Base-by-base conservation (phyloP, 2,888 invertebrate genomes). In the Campopleginae sp. region DNA sequence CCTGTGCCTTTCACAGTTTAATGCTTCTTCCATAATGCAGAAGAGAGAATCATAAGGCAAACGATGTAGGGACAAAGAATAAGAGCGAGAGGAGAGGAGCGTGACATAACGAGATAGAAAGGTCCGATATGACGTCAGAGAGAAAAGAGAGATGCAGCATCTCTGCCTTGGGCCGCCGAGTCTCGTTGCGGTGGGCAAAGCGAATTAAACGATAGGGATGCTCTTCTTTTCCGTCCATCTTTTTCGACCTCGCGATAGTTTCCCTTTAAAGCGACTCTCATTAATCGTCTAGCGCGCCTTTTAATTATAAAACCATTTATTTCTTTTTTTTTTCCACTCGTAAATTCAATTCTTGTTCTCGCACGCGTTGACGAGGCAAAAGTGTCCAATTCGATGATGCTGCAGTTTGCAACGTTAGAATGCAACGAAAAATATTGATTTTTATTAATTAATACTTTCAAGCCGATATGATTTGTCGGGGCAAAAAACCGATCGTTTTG, bases 1-100 rank as follows among this genome's bases (percentile, higher is more conserved):
- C 61, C 61, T 58, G 85, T 80, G 85, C 54, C 82, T 76, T 82
- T 68, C 65, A 82, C 65, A 71, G 76, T 82, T 85, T 80, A 79
- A 82, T 79, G 79, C 66, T 82, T 66, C 76, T 44, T 68, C 81
- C 79, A 82, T 80, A 76, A 79, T 79, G 72, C 44, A 66, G 44
- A 61, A 68, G 12, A 38, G 76, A 58, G 44, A 38, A 44, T 71
- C 46, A 71, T 42, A 58, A 58, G 19, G 58, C 17, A 33, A 58
- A 23, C 31, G 78, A 75, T 70, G 51, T 48, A n/a, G 63, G 33
- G 42, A 42, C 19, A 51, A 51, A 19, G 44, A 42, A 61, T n/a
- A 44, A 71, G 65, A 31, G 44, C 1, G 61, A 23, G 33, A 44
- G 61, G 23, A 44, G 14, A 19, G 27, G 44, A 23, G 17, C n/a